Conservation (phyloP, 2,888 invertebrate genomes). For the Cactoblastis cactorum region DNA sequence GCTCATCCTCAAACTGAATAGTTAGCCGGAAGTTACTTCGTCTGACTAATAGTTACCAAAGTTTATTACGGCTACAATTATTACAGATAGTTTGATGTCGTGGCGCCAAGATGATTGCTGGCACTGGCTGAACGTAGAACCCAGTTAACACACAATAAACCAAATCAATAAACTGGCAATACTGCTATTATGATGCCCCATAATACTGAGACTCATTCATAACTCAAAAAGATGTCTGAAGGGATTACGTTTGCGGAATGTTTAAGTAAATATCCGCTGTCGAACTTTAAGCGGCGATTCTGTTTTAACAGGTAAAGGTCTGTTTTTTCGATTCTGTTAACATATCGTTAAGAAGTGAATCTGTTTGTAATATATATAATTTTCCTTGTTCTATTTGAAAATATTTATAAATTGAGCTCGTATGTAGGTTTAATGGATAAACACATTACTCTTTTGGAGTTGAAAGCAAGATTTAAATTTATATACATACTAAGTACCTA, state of each 20-base stretch:
- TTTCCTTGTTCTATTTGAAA: neutral
- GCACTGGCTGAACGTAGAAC: conserved; percentile 26
- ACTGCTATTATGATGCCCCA: conserved; percentile 32
- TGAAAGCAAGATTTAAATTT: neutral
- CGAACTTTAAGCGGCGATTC: conserved; percentile 25
- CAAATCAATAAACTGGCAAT: conserved; percentile 44
- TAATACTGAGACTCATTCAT: conserved; percentile 43
- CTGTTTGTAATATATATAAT: neutral
- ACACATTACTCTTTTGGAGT: too few species aligned
- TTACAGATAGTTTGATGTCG: neutral
- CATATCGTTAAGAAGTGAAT: conserved; percentile 43
- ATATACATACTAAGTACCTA: neutral
- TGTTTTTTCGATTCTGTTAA: conserved; percentile 20
- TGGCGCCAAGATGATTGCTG: conserved; percentile 9
- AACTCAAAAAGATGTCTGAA: conserved; percentile 28
- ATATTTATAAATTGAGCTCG: neutral
- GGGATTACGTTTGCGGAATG: conserved; percentile 37
- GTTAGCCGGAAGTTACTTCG: conserved; percentile 7
- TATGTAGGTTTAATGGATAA: too few species aligned
- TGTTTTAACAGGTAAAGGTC: conserved; percentile 16
- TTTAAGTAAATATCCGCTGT: conserved; percentile 39
- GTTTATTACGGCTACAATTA: conserved; percentile 7
- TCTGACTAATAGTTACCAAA: neutral
- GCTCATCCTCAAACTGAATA: neutral
- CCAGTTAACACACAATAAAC: conserved; percentile 45